Evolutionary conservation across 2,888 invertebrate genomes (phyloP).

Genomic region (Megaustenia siamemsis): DNA sequence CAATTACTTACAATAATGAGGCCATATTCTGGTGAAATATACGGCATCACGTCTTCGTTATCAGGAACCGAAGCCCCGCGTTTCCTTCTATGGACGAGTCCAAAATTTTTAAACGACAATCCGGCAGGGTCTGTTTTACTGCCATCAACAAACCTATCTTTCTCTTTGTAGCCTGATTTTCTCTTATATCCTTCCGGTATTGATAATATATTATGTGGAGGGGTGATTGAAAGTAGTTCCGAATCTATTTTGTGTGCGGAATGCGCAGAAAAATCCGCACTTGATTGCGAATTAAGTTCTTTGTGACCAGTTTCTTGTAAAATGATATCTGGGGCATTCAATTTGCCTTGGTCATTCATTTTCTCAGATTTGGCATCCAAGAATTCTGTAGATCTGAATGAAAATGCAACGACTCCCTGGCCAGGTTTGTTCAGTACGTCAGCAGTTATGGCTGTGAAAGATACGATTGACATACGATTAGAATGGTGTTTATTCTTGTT

Average conservation of each 20-base stretch:
- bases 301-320: neutral
- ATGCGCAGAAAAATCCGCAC: neutral
- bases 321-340: neutral
- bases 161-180: neutral
- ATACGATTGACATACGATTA: neutral
- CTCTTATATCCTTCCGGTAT: neutral
- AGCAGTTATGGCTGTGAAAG: neutral
- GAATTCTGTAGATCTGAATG: neutral
- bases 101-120: neutral
- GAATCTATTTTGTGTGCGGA: neutral
- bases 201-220: neutral
- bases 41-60: neutral
- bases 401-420: neutral
- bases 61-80: neutral
- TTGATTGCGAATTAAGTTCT: neutral
- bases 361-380: neutral
- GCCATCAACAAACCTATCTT: neutral
- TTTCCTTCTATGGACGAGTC: neutral
- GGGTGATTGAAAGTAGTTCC: neutral
- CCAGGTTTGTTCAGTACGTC: neutral
- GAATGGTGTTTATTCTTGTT: too few species aligned
- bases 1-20: neutral
- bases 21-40: neutral
- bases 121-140: neutral
- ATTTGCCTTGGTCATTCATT: neutral